Base-by-base conservation (phyloP, 2,113 vertebrate species). In the Halcyon senegalensis region DNA sequence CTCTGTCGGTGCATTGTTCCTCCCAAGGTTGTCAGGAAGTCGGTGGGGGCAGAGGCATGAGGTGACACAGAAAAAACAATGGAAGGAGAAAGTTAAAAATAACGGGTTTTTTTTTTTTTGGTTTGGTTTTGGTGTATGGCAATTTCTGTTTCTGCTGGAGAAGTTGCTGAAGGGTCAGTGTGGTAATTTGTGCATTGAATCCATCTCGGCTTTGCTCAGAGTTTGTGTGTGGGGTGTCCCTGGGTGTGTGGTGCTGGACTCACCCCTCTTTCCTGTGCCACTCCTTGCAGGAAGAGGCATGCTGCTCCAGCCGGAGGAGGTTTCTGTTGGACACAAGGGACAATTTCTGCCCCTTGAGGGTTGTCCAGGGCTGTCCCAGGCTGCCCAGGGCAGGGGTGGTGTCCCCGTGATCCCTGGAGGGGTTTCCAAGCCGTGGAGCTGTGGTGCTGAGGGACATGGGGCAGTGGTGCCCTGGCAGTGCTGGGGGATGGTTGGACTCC, bases 11-110 rank as follows among this genome's bases (percentile, higher is more conserved):
- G 37, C 81, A 89, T 95, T 95, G 95, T 97, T 95, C 74, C 16
- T 95, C 70, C 62, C 80, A 91, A 85, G 91, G 95, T 1, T 89
- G 84, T n/a, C 94, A 92, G 96, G 96, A 96, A 97, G 69, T 37
- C 11, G 3, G 72, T 9, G 63, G n/a, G 68, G 62, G 33, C 68
- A 68, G 77, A 89, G 59, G 69, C 84, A 82, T 3, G 31, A 64
- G 81, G 69, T 90, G 81, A 79, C 91, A 87, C 25, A 1, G 78
- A 59, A 60, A 35, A 79, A 90, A 95, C 96, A 96, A 66, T 39
- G 74, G 37, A 41, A 79, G 86, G 90, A 91, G 95, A 96, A 96
- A 94, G 86, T 94, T 91, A 79, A 87, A 73, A 73, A 19, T 33
- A 66, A 66, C 86, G n/a, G n/a, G n/a, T 7, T 33, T 7, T 59